Evolutionary conservation across 2,888 invertebrate genomes (phyloP), one percentile per base, ranked within the genome.

Genomic region (Calameuta filiformis): DNA sequence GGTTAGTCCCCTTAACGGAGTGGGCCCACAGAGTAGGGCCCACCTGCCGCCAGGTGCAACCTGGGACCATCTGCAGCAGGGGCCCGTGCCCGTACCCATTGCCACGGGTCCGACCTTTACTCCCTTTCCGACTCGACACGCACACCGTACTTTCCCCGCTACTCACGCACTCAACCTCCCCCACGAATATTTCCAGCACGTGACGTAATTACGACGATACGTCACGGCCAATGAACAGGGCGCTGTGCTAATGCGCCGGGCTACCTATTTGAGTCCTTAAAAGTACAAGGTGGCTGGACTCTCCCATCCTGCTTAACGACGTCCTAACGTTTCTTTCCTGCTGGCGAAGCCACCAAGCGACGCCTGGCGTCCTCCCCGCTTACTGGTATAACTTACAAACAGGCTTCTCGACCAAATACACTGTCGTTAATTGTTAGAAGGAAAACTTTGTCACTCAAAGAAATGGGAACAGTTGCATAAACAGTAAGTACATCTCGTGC

Each of bases 21-120:
- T 71, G 79, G 82, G 82, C 79, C 86, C 88, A 88, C 88, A 77
- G 82, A 84, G 82, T 79, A 79, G 80, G 82, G 77, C 81, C 85
- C 87, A 87, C 87, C 87, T 88, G 87, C 87, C 87, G 87, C 87
- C 90, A 90, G 90, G 90, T 90, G 90, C 84, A 75, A 82, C 80
- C 78, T 81, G 76, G 80, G 80, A 80, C 87, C 90, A 90, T 90
- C 90, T 90, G 90, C 85, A 82, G 76, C 80, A 84, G 83, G 86
- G 87, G 81, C 86, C 83, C 86, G 87, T 87, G 87, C 40, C 40
- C 40, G 40, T 40, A 40, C 40, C 40, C 40, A 40, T 40, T 40
- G 15, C 85, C 85, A 83, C 82, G 80, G 82, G 83, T 82, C 84
- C 86, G 87, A 87, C 87, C 87, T 85, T 84, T 84, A 81, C 82